Base-by-base conservation (phyloP, 2,888 invertebrate species). In the Toxonevra muliebris region DNA sequence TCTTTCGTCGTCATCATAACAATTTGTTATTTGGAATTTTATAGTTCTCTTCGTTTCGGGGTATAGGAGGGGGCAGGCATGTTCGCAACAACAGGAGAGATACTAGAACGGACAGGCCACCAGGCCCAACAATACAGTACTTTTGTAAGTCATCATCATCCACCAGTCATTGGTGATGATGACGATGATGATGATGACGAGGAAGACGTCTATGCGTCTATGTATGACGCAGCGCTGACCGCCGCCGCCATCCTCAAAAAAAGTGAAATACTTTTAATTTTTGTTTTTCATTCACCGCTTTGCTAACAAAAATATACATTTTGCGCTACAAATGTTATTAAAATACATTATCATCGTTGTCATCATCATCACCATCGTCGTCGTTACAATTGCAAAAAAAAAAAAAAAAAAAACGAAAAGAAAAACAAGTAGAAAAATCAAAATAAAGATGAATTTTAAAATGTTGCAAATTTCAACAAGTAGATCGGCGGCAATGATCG, bases 81-180 rank as follows among this genome's bases (percentile, higher is more conserved):
- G 13, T 45, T 12, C 45, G 48, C 48, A 48, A 48, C 48, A 30
- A 30, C 30, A 30, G 30, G 30, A 30, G 30, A 30, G 30, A 4
- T 30, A 30, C 30, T 2, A 30, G 30, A 30, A 30, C 30, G 30
- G 30, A 30, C 30, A 7, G 30, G 7, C 30, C 30, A 30, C 7
- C 30, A 30, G 30, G 30, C 15, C 15, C 9, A 10, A n/a, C 45
- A 13, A 13, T 45, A 17, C 2, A 10, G 30, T 43, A 58, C 19
- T 60, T 60, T 59, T 65, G 65, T 65, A 40, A 60, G 59, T 65
- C 65, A 60, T 57, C 42, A 48, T 11, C 13, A 13, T 10, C 48
- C 48, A 48, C 13, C 48, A 15, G 48, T 48, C 10, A 20, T 4
- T 30, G 19, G 17, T 17, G 13, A 30, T 54, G 15, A 30, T 20